Conservation (phyloP, 37 sponge, comb jelly and placozoan genomes). For the Sycon ciliatum region DNA sequence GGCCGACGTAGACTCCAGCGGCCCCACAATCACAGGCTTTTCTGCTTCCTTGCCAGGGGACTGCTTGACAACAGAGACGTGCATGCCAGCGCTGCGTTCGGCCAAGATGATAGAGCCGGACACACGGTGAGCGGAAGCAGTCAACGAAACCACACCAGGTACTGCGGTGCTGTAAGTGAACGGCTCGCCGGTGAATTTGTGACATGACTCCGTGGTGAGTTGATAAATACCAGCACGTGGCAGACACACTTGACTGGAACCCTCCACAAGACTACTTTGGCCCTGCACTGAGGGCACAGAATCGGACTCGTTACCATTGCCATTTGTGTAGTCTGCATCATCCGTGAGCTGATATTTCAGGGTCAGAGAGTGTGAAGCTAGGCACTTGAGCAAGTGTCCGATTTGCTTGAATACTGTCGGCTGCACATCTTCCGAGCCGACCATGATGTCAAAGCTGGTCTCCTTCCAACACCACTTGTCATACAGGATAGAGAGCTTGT, state of each 20-base stretch:
- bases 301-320: too few species aligned
- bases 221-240: slow-evolving; percentile 1
- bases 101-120: neutral
- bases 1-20: neutral
- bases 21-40: neutral
- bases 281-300: too few species aligned
- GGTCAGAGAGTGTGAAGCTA: neutral
- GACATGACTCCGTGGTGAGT: slow-evolving; percentile 53
- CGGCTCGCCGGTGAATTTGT: slow-evolving; percentile 45
- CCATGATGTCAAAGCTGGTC: neutral
- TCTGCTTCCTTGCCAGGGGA: neutral
- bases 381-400: neutral
- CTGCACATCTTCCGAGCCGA: neutral
- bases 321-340: neutral
- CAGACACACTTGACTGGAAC: neutral
- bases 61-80: neutral
- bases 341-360: neutral
- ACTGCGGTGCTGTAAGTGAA: slow-evolving; percentile 45
- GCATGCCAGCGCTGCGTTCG: neutral
- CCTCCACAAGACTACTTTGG: neutral
- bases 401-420: neutral
- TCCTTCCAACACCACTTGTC: slow-evolving; percentile 5
- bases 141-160: neutral
- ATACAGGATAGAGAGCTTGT: neutral
- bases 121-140: slow-evolving; percentile 21